These are phyloP conservation scores for Carcinoscorpius rotundicauda DNA, from an alignment of 1,140 invertebrate genomes.

Conservation along the genomic window DNA sequence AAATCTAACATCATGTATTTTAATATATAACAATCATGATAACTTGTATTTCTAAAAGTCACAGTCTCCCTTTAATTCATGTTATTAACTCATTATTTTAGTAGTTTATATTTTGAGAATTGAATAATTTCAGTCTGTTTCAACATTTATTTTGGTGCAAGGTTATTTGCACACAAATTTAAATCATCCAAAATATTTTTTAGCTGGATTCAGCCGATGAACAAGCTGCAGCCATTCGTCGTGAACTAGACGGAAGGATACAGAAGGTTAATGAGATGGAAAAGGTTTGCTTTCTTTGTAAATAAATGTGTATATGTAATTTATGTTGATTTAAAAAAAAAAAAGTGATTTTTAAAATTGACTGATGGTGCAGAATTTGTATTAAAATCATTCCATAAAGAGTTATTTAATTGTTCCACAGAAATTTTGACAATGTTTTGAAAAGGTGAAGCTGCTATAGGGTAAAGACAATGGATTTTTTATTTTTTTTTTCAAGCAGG, in stretches of 20 bases:
- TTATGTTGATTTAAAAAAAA: background rate
- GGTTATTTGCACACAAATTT: too few species aligned
- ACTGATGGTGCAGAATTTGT: background rate
- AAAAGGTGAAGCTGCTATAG: too few species aligned
- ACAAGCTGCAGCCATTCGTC: constrained; percentile 95
- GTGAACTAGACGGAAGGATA: constrained; percentile 94
- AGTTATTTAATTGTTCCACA: too few species aligned
- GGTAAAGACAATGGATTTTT: too few species aligned
- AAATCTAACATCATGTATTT: too few species aligned
- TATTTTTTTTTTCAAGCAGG: too few species aligned
- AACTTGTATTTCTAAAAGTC: too few species aligned
- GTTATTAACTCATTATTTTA: background rate
- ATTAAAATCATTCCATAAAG: too few species aligned
- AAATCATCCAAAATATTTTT: constrained; percentile 6
- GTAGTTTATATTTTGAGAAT: background rate
- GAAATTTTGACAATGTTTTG: too few species aligned
- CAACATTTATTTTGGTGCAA: background rate
- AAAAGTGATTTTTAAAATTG: background rate
- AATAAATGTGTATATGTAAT: background rate
- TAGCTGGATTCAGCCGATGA: constrained; percentile 98
- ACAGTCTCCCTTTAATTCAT: background rate
- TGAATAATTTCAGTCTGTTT: background rate
- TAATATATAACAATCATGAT: too few species aligned
- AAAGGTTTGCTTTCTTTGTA: constrained; percentile 49
- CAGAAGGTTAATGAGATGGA: constrained; percentile 95